Evolutionary conservation across 1,140 invertebrate genomes (phyloP).

Genomic region (Drosophila equinoxialis): DNA sequence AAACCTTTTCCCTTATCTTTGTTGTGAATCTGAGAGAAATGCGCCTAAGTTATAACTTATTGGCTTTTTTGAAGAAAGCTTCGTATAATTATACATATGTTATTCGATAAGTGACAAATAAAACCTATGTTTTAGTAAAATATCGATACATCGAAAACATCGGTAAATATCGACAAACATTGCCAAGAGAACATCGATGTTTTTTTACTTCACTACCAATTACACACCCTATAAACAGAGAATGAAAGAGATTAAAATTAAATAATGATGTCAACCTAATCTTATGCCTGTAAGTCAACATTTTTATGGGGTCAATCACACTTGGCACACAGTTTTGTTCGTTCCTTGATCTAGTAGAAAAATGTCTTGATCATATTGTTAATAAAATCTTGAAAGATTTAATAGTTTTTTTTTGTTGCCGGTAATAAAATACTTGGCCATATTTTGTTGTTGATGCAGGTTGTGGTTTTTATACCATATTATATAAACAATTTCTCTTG

Average conservation of each 20-base stretch:
- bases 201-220: too few relatives aligned
- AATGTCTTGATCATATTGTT: not conserved
- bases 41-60: too few relatives aligned
- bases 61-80: too few relatives aligned
- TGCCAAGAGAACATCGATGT: too few relatives aligned
- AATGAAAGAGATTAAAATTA: not conserved
- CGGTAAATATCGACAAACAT: too few relatives aligned
- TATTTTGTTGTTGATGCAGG: constrained; percentile 47
- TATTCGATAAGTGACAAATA: too few relatives aligned
- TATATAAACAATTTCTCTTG: constrained; percentile 39
- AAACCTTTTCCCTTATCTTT: too few relatives aligned
- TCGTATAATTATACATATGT: too few relatives aligned
- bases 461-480: constrained; percentile 36
- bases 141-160: too few relatives aligned
- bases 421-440: constrained; percentile 27
- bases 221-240: not conserved
- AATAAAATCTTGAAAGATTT: not conserved
- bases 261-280: not conserved
- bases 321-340: not conserved
- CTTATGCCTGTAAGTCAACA: not conserved
- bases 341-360: too few relatives aligned
- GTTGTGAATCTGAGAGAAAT: too few relatives aligned
- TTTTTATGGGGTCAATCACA: not conserved
- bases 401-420: constrained; percentile 25
- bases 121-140: too few relatives aligned